Evolutionary conservation across 2,797 vertebrate genomes (phyloP).

Genomic region (Sciaenops ocellatus): DNA sequence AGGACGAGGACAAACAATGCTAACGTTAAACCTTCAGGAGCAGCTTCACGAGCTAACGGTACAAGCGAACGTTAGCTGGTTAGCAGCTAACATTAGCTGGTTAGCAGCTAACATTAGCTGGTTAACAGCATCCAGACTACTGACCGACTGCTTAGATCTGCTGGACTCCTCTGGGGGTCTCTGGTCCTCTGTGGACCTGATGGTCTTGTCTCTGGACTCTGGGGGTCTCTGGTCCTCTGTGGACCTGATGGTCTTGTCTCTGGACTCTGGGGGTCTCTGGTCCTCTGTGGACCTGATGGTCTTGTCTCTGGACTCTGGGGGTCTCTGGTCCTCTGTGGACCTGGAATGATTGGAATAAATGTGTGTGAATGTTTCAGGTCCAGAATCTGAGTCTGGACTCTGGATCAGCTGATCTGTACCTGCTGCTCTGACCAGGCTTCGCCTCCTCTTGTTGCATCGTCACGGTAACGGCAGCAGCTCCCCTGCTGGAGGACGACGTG

Average conservation of each 20-base stretch:
- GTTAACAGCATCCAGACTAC: neutral
- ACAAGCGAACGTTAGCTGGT: no score
- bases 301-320: accelerated
- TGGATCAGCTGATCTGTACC: conserved; percentile 28
- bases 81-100: no score
- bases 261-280: neutral
- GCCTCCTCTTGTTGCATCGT: neutral
- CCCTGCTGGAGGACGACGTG: conserved; percentile 5
- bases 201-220: neutral
- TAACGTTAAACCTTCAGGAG: no score
- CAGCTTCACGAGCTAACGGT: no score
- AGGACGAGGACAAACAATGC: no score
- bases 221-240: neutral
- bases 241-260: neutral
- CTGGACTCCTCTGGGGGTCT: neutral
- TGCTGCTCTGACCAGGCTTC: conserved; percentile 36
- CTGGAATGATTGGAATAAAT: neutral
- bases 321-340: neutral
- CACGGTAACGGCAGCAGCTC: conserved; percentile 6
- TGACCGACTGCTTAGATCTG: conserved; percentile 37
- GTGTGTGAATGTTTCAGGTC: neutral
- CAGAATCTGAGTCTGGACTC: neutral
- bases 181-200: neutral
- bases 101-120: no score
- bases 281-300: neutral